Conservation (phyloP, 2,888 invertebrate species). For the Hypolimnas misippus region DNA sequence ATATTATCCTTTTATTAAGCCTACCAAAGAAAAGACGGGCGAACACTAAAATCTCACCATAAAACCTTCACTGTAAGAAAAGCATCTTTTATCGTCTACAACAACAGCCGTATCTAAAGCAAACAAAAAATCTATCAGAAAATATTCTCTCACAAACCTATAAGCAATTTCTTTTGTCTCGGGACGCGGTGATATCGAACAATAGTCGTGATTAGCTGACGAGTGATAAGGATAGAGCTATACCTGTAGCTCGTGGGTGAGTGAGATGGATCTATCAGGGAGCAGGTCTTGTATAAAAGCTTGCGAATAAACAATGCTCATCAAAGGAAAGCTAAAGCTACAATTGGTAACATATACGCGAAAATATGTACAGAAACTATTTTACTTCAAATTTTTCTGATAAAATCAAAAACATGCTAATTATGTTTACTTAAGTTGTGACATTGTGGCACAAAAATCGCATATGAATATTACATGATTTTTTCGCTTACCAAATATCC, state of each 20-base stretch:
- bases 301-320: conserved; percentile 7
- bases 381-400: background rate
- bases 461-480: no score
- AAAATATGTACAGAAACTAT: background rate
- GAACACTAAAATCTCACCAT: no score
- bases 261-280: background rate
- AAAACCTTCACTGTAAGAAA: no score
- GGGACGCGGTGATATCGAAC: conserved; percentile 23
- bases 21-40: no score
- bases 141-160: conserved; percentile 7
- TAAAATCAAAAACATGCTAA: no score
- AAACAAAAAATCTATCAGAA: conserved; percentile 14
- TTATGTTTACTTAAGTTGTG: no score
- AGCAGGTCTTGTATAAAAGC: conserved; percentile 7
- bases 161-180: conserved; percentile 12
- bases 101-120: background rate
- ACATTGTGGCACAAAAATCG: no score
- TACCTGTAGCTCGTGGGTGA: background rate
- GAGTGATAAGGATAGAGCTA: background rate
- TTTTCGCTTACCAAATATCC: no score
- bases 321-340: background rate
- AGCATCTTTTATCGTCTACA: background rate
- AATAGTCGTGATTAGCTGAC: conserved; percentile 32
- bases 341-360: background rate
- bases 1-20: no score